These are phyloP conservation scores for Halcyon badia DNA, from an alignment of 2,797 vertebrate genomes.

Conservation along the genomic window DNA sequence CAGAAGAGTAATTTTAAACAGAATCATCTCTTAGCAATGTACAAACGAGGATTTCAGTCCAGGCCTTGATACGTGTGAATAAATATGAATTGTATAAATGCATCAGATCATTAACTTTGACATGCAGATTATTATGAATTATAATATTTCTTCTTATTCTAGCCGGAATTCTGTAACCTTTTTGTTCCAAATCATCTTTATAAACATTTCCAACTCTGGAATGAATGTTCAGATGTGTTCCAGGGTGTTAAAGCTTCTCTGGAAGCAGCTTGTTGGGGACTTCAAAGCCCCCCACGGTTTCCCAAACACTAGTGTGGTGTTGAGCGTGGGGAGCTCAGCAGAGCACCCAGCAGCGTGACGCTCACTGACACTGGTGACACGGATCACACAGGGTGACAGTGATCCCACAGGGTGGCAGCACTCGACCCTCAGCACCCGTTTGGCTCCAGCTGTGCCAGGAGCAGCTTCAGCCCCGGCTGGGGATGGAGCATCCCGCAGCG, in stretches of 20 bases:
- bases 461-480: neutral
- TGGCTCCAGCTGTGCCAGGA: neutral
- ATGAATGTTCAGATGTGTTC: neutral
- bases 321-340: neutral
- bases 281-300: neutral
- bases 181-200: neutral
- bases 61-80: neutral
- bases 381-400: neutral
- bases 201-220: neutral
- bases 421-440: neutral
- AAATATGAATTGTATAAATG: neutral
- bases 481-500: neutral
- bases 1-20: neutral
- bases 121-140: neutral
- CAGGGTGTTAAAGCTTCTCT: neutral
- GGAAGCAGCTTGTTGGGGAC: neutral
- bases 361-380: neutral
- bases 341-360: fast-evolving
- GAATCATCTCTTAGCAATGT: neutral
- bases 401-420: slow-evolving; percentile 47
- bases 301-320: fast-evolving
- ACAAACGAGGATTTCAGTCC: neutral
- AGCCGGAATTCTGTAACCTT: neutral
- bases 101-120: neutral
- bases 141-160: slow-evolving; percentile 10